These are phyloP conservation scores for Drosophila nr. perissopoda DNA, from an alignment of 2,888 invertebrate species.

Conservation along the genomic window DNA sequence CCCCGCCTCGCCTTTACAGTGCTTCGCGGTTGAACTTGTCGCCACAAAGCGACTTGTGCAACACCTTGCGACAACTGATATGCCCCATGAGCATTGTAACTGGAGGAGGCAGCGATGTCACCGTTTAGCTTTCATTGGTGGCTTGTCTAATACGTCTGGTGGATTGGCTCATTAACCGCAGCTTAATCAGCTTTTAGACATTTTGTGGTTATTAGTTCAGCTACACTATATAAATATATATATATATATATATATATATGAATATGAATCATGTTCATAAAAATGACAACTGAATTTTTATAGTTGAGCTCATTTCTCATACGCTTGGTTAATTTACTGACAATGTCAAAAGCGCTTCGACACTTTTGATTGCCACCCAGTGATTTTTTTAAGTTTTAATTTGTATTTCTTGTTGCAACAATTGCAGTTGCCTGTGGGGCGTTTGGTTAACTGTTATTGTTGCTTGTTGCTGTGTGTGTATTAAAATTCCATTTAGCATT, in stretches of 20 bases:
- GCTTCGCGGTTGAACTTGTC: constrained; percentile 50
- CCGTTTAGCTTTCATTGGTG: background rate
- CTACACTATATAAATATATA: constrained; percentile 22
- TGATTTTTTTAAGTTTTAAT: background rate
- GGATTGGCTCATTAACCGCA: constrained; percentile 74
- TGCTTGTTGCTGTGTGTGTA: constrained; percentile 21
- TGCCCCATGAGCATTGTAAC: constrained; percentile 29
- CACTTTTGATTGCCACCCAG: constrained; percentile 25
- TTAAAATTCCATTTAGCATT: constrained; percentile 52
- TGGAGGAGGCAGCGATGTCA: background rate
- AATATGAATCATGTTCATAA: constrained; percentile 2
- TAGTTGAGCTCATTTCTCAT: constrained; percentile 29
- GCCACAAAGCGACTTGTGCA: constrained; percentile 46
- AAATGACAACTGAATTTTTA: constrained; percentile 15
- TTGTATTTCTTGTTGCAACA: constrained; percentile 17
- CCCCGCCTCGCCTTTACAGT: background rate
- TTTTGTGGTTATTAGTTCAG: constrained; percentile 74
- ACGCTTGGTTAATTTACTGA: constrained; percentile 60
- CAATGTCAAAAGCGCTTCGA: constrained; percentile 12
- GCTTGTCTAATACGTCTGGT: constrained; percentile 1
- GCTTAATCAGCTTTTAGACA: constrained; percentile 72
- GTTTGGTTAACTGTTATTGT: constrained; percentile 5
- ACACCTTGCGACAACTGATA: constrained; percentile 61
- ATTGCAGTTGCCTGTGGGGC: constrained; percentile 28
- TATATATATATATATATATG: background rate